These are phyloP conservation scores for Collichthys lucidus DNA, from an alignment of 2,113 vertebrate genomes.

Conservation along the genomic window DNA sequence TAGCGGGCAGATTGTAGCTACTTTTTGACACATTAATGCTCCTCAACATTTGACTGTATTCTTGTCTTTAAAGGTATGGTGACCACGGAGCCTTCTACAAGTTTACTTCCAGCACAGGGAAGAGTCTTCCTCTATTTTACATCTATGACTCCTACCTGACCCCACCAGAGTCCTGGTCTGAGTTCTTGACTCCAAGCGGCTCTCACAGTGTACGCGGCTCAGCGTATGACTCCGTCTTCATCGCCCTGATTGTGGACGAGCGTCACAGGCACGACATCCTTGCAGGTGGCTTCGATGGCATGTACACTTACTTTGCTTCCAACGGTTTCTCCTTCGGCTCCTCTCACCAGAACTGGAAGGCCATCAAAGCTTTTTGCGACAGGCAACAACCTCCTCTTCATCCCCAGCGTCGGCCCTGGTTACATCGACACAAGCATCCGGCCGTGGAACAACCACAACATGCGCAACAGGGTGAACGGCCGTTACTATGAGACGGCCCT, in stretches of 20 bases:
- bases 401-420: slow-evolving; percentile 91
- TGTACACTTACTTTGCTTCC: slow-evolving; percentile 94
- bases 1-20: not conserved
- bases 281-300: slow-evolving; percentile 88
- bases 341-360: slow-evolving; percentile 94
- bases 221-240: slow-evolving; percentile 88
- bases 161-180: slow-evolving; percentile 89
- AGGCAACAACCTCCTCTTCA: slow-evolving; percentile 91
- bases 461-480: slow-evolving; percentile 90
- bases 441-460: slow-evolving; percentile 95
- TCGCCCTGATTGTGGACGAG: slow-evolving; percentile 91
- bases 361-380: slow-evolving; percentile 91
- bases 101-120: slow-evolving; percentile 88
- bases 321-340: slow-evolving; percentile 94
- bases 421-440: slow-evolving; percentile 91
- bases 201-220: slow-evolving; percentile 89
- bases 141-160: slow-evolving; percentile 93
- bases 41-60: not conserved
- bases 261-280: slow-evolving; percentile 91
- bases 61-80: slow-evolving; percentile 84
- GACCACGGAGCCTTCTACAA: slow-evolving; percentile 91
- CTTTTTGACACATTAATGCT: not conserved
- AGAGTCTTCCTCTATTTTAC: slow-evolving; percentile 90
- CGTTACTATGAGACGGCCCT: slow-evolving; percentile 93
- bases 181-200: slow-evolving; percentile 85